These are phyloP conservation scores for Drosophila pandora DNA, from an alignment of 1,140 invertebrate species.

Conservation along the genomic window DNA sequence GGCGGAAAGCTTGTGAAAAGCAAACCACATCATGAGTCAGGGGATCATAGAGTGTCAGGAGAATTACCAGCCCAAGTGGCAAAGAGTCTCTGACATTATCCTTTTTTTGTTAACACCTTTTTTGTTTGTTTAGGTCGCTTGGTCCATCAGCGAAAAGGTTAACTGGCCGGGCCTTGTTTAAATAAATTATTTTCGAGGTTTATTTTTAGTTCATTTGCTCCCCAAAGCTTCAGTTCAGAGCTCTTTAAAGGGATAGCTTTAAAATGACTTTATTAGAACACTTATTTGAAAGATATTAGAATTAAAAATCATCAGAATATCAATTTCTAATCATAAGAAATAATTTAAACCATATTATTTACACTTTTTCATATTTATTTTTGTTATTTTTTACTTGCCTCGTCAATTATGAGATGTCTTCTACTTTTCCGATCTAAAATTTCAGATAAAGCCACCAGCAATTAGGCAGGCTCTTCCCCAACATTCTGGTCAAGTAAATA, in stretches of 20 bases:
- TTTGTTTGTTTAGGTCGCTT: constrained; percentile 62
- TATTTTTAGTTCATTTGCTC: constrained; percentile 18
- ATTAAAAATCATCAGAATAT: too few relatives aligned
- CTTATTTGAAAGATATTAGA: too few relatives aligned
- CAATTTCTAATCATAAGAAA: too few relatives aligned
- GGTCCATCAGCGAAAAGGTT: constrained; percentile 21
- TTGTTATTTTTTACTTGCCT: too few relatives aligned
- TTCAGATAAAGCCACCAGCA: constrained; percentile 73
- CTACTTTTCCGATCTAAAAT: constrained; percentile 58
- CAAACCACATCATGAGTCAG: constrained; percentile 51
- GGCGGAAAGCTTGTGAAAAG: constrained; percentile 39
- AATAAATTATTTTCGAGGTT: constrained; percentile 43
- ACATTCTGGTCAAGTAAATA: constrained; percentile 69
- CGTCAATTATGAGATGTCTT: too few relatives aligned
- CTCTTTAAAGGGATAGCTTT: background rate
- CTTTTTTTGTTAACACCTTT: constrained; percentile 55
- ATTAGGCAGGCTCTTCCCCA: constrained; percentile 53
- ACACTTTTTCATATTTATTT: too few relatives aligned
- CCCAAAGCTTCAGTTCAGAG: constrained; percentile 3
- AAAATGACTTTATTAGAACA: too few relatives aligned
- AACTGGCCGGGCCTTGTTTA: constrained; percentile 39
- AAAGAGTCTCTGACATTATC: constrained; percentile 54
- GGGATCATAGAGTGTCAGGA: constrained; percentile 21
- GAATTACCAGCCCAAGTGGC: constrained; percentile 12
- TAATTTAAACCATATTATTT: too few relatives aligned